Base-by-base conservation (phyloP, 2,797 vertebrate species). In the Eidolon dupreanum region DNA sequence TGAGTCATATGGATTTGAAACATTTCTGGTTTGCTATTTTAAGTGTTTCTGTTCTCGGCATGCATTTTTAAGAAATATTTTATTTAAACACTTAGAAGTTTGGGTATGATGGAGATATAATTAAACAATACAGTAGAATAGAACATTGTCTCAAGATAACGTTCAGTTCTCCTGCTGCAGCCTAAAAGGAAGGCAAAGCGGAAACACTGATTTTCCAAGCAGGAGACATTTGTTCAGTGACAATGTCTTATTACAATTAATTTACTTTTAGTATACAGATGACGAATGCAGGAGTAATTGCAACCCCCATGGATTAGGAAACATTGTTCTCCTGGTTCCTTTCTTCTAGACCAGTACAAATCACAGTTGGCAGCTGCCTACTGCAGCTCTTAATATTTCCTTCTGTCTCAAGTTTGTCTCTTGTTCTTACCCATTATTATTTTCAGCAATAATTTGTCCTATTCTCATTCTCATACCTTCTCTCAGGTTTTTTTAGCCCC, bases 161-260 rank as follows among this genome's bases (percentile, higher is more conserved):
- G 3, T 66, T 96, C 83, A 94, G 88, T 41, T 90, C 97, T 98
- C 97, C 97, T 43, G 68, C 93, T 95, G 94, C 73, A 97, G 95
- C 95, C 94, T 91, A 98, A 97, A 98, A 88, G 91, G 96, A 97
- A 96, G 91, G 74, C 74, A 88, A 95, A 97, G 95, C 28, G 15
- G 96, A 98, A 96, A 95, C 96, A 96, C 94, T 98, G 97, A 98
- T 98, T 98, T 98, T 98, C 98, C 85, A 97, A 97, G 97, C 96
- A 96, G 97, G 97, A 98, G 97, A 96, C 96, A 94, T 98, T 98
- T 98, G 98, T 98, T 97, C 94, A 93, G 96, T 96, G 96, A 98
- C 97, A 98, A 98, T 82, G 96, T 98, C 98, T 98, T 98, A 98
- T 98, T 98, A 93, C 96, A 98, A 92, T 98, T 98, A 97, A 98